Conservation (phyloP, 1,140 invertebrate species). For the Spodoptera litura region DNA sequence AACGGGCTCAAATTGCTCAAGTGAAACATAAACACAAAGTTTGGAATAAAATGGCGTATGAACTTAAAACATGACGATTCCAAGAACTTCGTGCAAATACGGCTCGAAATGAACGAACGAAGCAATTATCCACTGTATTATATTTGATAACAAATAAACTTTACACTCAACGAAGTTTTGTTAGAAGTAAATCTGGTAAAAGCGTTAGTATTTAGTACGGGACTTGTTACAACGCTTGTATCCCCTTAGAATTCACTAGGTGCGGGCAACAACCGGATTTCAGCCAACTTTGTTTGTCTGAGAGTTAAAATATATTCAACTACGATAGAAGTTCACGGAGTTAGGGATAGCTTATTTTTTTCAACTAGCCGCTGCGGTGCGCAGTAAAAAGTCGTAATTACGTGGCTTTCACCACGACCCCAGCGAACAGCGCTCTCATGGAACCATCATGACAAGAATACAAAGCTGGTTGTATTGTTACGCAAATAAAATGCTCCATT, state of each 20-base stretch:
- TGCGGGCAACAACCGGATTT: slow-evolving; percentile 58
- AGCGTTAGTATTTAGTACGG: neutral
- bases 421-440: slow-evolving; percentile 57
- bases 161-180: neutral
- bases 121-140: slow-evolving; percentile 1
- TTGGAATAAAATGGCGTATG: slow-evolving; percentile 71
- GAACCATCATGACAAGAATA: slow-evolving; percentile 62
- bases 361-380: slow-evolving; percentile 58
- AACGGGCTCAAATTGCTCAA: slow-evolving; percentile 64
- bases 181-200: neutral
- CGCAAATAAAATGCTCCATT: slow-evolving; percentile 50
- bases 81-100: slow-evolving; percentile 19
- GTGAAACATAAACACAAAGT: slow-evolving; percentile 74
- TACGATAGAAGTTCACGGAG: slow-evolving; percentile 58
- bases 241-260: slow-evolving; percentile 25
- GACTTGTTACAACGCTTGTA: neutral
- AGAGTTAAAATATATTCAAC: slow-evolving; percentile 66
- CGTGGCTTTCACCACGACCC: slow-evolving; percentile 63
- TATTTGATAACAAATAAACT: slow-evolving; percentile 9
- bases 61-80: slow-evolving; percentile 62
- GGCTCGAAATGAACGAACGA: slow-evolving; percentile 10
- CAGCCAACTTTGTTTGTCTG: slow-evolving; percentile 60
- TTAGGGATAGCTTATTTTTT: slow-evolving; percentile 64
- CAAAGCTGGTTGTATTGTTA: slow-evolving; percentile 59
- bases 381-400: slow-evolving; percentile 70